Evolutionary conservation across 1,140 invertebrate genomes (phyloP).

Genomic region (Tetraneura akinire): DNA sequence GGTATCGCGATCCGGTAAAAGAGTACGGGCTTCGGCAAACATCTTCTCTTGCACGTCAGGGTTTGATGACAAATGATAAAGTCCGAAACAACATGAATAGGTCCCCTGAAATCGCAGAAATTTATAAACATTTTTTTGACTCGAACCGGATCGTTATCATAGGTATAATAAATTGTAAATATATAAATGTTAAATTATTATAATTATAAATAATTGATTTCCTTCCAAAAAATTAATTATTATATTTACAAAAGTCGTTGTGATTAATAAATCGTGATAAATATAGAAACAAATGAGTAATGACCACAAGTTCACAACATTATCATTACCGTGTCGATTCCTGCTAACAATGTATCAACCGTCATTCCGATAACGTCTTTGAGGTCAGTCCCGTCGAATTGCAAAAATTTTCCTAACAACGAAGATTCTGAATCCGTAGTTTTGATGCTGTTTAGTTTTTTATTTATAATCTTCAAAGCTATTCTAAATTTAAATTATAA

Average conservation of each 20-base stretch:
- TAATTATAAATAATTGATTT: no score
- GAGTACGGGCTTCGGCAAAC: slow-evolving; percentile 65
- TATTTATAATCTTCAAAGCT: slow-evolving; percentile 68
- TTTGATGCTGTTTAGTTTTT: slow-evolving; percentile 61
- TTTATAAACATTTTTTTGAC: no score
- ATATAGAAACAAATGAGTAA: not conserved
- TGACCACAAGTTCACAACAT: no score
- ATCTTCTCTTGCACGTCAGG: slow-evolving; percentile 72
- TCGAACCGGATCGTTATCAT: no score
- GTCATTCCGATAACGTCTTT: slow-evolving; percentile 81
- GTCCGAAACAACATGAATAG: slow-evolving; percentile 74
- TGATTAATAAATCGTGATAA: no score
- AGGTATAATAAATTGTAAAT: no score
- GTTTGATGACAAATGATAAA: slow-evolving; percentile 81
- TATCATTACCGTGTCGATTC: slow-evolving; percentile 82
- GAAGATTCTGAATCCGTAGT: slow-evolving; percentile 56
- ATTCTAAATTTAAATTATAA: slow-evolving; percentile 60
- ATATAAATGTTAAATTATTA: no score
- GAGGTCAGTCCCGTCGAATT: slow-evolving; percentile 68
- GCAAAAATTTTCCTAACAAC: slow-evolving; percentile 69
- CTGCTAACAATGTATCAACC: slow-evolving; percentile 80
- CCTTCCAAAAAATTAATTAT: no score
- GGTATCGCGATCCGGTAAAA: slow-evolving; percentile 61
- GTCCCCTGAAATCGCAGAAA: no score
- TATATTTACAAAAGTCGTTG: no score